Evolutionary conservation across 2,888 invertebrate genomes (phyloP), one percentile per base, ranked within the genome.

Genomic region (Nysson spinosus): DNA sequence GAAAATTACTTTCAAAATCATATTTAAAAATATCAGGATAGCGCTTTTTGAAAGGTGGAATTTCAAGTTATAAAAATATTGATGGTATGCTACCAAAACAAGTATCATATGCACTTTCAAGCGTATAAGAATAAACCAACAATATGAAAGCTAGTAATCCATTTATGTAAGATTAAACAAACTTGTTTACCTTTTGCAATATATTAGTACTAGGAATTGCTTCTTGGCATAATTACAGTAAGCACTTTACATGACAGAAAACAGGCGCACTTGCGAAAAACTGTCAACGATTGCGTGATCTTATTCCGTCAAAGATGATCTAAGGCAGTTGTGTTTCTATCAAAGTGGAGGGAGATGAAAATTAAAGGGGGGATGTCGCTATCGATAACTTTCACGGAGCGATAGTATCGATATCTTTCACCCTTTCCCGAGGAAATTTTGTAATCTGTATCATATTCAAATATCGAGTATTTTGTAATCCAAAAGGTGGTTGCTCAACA

Each of bases 221-320:
- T 40, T 37, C 11, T 46, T 47, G 32, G 46, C 32, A 28, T 47
- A 47, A 64, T 49, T 14, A 3, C 12, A 19, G 6, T 5, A 4
- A 7, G 40, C 16, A 50, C 11, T 54, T 37, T 32, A 19, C 20
- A 12, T 11, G 43, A 26, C 17, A 30, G 35, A 50, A 44, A 30
- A 55, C 2, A 5, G 37, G 37, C 30, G 17, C 14, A 5, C 49
- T 57, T 57, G 26, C 44, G 56, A 54, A 62, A 64, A 46, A 1
- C 44, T 62, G 66, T 61, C 57, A 60, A 66, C 22, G 69, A 69
- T 61, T 69, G 61, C 57, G 32, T 37, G 61, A 66, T 61, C 40
- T 57, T 52, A 54, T 65, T 52, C 26, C 34, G 5, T 56, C 26
- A 39, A 39, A 34, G 44, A 62, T 44, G 17, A 61, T 43, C 26